A percentile compares a stretch with the other conserved stretches of the same genome.
Evolutionary conservation across 2,888 invertebrate genomes (phyloP).

Genomic region (Aphrophora alni): DNA sequence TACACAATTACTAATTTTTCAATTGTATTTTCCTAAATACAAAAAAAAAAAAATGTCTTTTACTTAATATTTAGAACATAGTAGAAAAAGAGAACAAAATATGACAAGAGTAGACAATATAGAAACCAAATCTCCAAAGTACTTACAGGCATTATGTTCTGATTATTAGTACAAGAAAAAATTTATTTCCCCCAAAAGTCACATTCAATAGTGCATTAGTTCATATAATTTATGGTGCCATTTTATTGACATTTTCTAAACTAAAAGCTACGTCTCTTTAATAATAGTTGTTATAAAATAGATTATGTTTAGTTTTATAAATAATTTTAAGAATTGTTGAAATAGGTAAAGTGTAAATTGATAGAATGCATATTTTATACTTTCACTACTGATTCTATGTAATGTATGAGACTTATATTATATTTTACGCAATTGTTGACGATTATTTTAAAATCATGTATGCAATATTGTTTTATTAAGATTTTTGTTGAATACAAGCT

Average conservation of each 20-base stretch:
- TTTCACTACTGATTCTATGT: background rate
- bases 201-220: background rate
- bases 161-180: background rate
- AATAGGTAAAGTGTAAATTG: background rate
- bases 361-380: background rate
- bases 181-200: background rate
- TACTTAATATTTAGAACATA: background rate
- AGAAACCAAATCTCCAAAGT: background rate
- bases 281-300: background rate
- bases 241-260: background rate
- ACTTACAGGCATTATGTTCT: background rate
- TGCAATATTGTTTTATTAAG: background rate
- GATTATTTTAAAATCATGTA: background rate
- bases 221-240: background rate
- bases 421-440: background rate
- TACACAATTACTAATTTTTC: too few relatives aligned
- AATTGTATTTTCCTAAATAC: too few relatives aligned
- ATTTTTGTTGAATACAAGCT: background rate
- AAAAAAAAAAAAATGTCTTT: too few relatives aligned
- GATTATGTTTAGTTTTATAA: background rate
- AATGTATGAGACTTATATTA: background rate
- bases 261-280: background rate
- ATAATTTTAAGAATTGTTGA: conserved; percentile 6
- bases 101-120: background rate
- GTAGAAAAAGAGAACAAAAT: background rate